phyloP scores from a whole-genome alignment of 2,888 invertebrate species.

The Hypomecis atomaria region DNA sequence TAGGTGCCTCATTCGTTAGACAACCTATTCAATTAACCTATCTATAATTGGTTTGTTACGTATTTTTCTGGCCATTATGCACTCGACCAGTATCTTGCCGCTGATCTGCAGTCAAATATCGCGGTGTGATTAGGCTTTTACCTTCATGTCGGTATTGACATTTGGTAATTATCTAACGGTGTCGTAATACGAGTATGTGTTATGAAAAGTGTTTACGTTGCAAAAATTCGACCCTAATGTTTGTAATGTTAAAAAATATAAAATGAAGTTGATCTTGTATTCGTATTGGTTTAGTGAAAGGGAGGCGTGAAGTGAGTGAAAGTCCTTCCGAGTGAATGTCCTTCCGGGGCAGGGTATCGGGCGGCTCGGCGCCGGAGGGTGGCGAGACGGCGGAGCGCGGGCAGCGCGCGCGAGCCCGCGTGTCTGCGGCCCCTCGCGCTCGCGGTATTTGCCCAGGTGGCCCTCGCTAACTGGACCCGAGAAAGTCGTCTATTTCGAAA shows the following conservation, averaged over 20 bases:
- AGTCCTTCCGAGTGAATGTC: constrained; percentile 1
- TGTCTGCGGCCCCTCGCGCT: constrained; percentile 55
- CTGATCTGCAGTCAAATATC: not conserved
- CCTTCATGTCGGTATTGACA: constrained; percentile 1
- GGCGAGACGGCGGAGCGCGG: constrained; percentile 5
- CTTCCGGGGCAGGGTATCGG: constrained; percentile 7
- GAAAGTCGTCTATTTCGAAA: constrained; percentile 82
- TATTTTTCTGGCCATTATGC: constrained; percentile 31
- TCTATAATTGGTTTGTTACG: constrained; percentile 46
- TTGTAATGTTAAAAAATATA: not conserved
- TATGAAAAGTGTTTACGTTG: not conserved
- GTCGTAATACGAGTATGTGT: not conserved
- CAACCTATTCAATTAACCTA: constrained; percentile 52
- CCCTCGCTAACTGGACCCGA: constrained; percentile 73
- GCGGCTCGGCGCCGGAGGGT: constrained; percentile 17
- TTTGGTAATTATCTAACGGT: not conserved
- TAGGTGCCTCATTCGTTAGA: constrained; percentile 59
- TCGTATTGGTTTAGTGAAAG: not conserved
- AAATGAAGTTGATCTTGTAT: not conserved
- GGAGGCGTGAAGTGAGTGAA: not conserved
- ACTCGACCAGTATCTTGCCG: constrained; percentile 6
- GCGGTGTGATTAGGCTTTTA: not conserved
- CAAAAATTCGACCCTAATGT: not conserved
- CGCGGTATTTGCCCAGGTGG: constrained; percentile 66
- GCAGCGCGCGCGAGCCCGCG: constrained; percentile 34